Percentiles rank a stretch among this genome's conserved stretches.
Conservation (phyloP, 2,888 invertebrate species). For the Ophion ellenae region DNA sequence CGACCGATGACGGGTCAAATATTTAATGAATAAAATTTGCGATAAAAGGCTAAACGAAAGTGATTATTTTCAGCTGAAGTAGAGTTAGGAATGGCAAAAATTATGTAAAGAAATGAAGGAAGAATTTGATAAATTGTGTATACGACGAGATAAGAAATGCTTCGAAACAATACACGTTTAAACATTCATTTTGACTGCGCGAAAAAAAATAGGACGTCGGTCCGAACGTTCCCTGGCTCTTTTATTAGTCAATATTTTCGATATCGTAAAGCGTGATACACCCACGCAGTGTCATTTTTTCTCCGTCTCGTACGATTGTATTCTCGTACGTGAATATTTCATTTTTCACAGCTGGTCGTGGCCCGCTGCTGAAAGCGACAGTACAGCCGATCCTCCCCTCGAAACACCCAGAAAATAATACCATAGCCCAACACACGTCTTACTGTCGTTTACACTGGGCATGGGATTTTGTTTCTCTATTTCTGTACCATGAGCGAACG, state of each 20-base stretch:
- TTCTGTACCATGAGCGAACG: slow-evolving; percentile 70
- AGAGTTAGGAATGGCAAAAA: neutral
- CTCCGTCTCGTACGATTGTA: slow-evolving; percentile 11
- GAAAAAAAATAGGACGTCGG: neutral
- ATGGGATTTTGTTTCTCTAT: slow-evolving; percentile 76
- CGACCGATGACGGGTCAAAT: too few relatives aligned
- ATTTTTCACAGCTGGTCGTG: slow-evolving; percentile 30
- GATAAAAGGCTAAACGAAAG: neutral
- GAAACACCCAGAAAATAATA: slow-evolving; percentile 56
- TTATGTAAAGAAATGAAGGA: too few relatives aligned
- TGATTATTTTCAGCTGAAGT: neutral
- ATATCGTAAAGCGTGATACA: slow-evolving; percentile 53
- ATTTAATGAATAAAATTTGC: neutral
- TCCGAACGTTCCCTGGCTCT: neutral
- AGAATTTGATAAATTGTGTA: neutral
- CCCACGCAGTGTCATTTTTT: slow-evolving; percentile 43
- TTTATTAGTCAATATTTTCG: slow-evolving; percentile 16
- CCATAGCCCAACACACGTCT: slow-evolving; percentile 63
- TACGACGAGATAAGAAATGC: neutral
- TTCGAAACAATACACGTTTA: neutral
- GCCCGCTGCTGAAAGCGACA: slow-evolving; percentile 48
- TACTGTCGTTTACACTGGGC: slow-evolving; percentile 75
- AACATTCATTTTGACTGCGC: neutral
- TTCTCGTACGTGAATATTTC: slow-evolving; percentile 32
- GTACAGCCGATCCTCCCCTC: slow-evolving; percentile 17